Evolutionary conservation across 2,113 vertebrate species (phyloP).

Genomic region (Aegypius monachus): DNA sequence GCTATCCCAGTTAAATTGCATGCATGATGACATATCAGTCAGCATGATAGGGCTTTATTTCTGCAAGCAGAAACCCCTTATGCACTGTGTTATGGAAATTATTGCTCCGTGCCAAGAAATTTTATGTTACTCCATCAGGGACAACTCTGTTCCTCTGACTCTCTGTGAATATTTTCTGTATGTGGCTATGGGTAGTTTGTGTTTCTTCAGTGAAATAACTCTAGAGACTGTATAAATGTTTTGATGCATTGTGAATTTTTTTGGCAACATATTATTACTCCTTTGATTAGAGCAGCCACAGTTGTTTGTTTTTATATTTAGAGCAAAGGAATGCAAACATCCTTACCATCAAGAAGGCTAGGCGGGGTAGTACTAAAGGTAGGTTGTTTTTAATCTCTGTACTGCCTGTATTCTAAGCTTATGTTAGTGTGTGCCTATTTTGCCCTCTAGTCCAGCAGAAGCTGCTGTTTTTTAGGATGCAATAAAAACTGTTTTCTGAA

Average conservation of each 20-base stretch:
- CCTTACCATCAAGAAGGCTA: neutral
- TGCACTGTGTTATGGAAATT: conserved; percentile 8
- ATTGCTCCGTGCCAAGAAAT: neutral
- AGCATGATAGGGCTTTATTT: neutral
- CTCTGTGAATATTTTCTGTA: neutral
- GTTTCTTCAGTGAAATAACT: neutral
- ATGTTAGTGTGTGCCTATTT: neutral
- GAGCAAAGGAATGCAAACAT: conserved; percentile 27
- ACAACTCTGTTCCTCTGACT: neutral
- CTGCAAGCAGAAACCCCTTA: neutral
- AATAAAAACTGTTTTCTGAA: neutral
- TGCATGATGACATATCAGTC: neutral
- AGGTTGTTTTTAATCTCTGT: conserved; percentile 11
- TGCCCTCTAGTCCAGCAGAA: neutral
- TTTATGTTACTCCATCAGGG: neutral
- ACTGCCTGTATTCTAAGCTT: neutral
- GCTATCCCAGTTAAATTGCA: neutral
- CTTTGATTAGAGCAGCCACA: conserved; percentile 2
- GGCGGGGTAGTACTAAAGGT: neutral
- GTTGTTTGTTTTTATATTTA: conserved; percentile 8
- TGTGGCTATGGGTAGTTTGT: neutral
- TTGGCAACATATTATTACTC: neutral
- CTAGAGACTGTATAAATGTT: neutral
- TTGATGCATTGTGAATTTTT: neutral
- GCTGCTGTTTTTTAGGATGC: neutral